Percentiles rank a stretch among this genome's conserved stretches.
These are phyloP conservation scores for Leptura quadrifasciata DNA, from an alignment of 2,888 invertebrate species.

Conservation along the genomic window DNA sequence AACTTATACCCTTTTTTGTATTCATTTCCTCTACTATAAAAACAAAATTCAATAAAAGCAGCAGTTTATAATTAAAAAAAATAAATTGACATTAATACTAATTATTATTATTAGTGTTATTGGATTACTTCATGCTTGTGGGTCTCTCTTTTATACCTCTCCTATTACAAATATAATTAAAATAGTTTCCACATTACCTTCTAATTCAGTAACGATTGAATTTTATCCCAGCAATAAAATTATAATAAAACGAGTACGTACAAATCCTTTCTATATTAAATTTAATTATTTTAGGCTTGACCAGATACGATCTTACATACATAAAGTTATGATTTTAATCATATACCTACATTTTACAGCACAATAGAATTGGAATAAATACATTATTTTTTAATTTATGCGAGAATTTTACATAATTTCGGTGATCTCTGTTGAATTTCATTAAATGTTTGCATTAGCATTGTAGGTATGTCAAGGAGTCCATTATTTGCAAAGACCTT, in stretches of 20 bases:
- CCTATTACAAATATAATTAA: too few relatives aligned
- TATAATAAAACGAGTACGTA: background rate
- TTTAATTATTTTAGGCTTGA: background rate
- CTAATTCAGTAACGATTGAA: too few relatives aligned
- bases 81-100: too few relatives aligned
- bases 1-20: too few relatives aligned
- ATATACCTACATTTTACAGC: background rate
- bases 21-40: too few relatives aligned
- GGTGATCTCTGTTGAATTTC: constrained; percentile 14
- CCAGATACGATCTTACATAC: background rate
- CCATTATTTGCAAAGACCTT: constrained; percentile 32
- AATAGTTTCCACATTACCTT: too few relatives aligned
- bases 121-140: too few relatives aligned
- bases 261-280: background rate
- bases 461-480: constrained; percentile 37
- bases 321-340: background rate
- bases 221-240: background rate
- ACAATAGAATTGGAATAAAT: constrained; percentile 12
- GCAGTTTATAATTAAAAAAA: too few relatives aligned
- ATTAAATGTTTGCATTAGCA: constrained; percentile 27
- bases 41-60: too few relatives aligned
- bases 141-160: too few relatives aligned
- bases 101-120: too few relatives aligned
- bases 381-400: constrained; percentile 11
- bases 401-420: constrained; percentile 26